Evolutionary conservation across 2,113 vertebrate species (phyloP).

Genomic region (Phyllostomus hastatus): DNA sequence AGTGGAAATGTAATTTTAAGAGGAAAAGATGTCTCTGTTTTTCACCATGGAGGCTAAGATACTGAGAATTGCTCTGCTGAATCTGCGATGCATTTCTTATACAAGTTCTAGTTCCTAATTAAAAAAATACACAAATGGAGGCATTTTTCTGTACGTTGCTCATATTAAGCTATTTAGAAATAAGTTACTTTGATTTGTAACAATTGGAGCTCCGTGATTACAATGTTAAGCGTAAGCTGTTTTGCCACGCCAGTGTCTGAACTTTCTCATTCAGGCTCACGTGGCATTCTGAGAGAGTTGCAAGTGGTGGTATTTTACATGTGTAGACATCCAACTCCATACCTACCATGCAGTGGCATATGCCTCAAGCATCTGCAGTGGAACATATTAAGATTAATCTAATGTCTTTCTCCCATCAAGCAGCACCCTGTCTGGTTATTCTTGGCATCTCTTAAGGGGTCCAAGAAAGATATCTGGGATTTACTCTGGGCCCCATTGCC

Average conservation of each 20-base stretch:
- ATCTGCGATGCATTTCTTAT: not conserved
- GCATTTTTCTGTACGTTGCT: not conserved
- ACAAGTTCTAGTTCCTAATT: not conserved
- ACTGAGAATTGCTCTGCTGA: not conserved
- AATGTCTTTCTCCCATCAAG: not conserved
- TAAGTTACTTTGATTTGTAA: not conserved
- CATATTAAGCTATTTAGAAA: slow-evolving; percentile 21
- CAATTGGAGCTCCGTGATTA: not conserved
- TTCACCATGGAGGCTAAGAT: not conserved
- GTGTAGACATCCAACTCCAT: not conserved
- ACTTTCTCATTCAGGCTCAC: not conserved
- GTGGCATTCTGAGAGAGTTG: not conserved
- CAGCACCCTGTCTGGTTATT: not conserved
- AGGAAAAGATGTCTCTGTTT: not conserved
- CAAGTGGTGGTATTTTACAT: not conserved
- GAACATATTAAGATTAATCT: not conserved
- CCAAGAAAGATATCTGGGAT: not conserved
- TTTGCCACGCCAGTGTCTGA: not conserved
- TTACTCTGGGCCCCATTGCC: not conserved
- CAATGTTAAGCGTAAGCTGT: not conserved
- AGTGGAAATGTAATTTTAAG: slow-evolving; percentile 47
- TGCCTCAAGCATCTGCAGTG: not conserved
- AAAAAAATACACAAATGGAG: not conserved
- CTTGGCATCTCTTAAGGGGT: not conserved
- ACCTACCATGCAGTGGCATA: not conserved